Conservation (phyloP, 2,113 vertebrate genomes). For the Lichenostomus cassidix region DNA sequence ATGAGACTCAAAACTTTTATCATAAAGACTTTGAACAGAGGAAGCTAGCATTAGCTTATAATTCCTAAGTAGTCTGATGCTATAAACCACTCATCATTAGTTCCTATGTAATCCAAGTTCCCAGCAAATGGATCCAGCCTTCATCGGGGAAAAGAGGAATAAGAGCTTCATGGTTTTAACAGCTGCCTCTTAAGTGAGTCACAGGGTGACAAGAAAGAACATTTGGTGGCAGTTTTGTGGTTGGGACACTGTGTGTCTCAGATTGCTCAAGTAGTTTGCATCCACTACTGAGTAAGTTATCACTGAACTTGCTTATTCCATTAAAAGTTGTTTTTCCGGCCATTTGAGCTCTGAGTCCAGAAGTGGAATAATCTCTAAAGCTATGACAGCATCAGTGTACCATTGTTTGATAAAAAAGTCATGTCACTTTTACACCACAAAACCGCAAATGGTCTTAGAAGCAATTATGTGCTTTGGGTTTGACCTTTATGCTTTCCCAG, state of each 20-base stretch:
- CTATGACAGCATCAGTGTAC: neutral
- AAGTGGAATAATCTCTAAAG: neutral
- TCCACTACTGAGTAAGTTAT: neutral
- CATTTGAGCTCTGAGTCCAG: neutral
- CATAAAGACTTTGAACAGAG: neutral
- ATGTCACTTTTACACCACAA: conserved; percentile 27
- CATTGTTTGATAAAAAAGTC: neutral
- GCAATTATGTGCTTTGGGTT: neutral
- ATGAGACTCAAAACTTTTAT: neutral
- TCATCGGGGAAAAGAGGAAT: neutral
- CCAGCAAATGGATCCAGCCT: neutral
- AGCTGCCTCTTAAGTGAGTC: neutral
- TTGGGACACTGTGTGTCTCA: neutral
- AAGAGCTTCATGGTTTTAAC: neutral
- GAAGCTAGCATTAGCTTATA: neutral
- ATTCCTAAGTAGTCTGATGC: neutral
- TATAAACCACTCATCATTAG: neutral
- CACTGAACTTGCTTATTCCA: neutral
- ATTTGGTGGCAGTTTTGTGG: neutral
- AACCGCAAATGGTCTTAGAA: neutral
- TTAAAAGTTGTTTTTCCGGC: neutral
- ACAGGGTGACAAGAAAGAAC: neutral
- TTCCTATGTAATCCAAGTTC: neutral
- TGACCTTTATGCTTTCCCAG: neutral
- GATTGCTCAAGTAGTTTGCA: neutral